Percentiles rank a stretch among this genome's conserved stretches.
These are phyloP conservation scores for Lithosia quadra DNA, from an alignment of 2,888 invertebrate species.

Conservation along the genomic window DNA sequence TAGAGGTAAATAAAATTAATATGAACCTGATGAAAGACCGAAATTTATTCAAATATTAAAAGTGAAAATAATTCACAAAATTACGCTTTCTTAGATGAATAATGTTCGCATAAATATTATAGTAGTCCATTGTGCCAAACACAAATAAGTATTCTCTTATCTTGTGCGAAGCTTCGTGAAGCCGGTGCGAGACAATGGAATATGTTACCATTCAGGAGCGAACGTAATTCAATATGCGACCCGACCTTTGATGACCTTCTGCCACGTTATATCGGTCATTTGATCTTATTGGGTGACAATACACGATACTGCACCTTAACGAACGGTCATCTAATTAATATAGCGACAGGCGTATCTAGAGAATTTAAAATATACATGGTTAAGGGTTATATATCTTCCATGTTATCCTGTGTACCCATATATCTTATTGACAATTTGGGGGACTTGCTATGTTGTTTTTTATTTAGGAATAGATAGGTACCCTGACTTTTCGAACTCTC, in stretches of 20 bases:
- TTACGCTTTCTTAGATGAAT: slow-evolving; percentile 11
- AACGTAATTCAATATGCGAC: slow-evolving; percentile 24
- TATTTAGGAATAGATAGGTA: too few relatives aligned
- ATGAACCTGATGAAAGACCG: not conserved
- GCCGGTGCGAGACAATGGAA: slow-evolving; percentile 20
- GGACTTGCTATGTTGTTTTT: too few relatives aligned
- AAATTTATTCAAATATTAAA: slow-evolving; percentile 1
- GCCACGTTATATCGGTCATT: slow-evolving; percentile 18
- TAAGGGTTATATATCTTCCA: too few relatives aligned
- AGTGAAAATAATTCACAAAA: slow-evolving; percentile 11
- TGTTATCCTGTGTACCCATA: too few relatives aligned
- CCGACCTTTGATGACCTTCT: slow-evolving; percentile 23
- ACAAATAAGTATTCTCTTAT: slow-evolving; percentile 19
- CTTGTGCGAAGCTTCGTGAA: slow-evolving; percentile 15
- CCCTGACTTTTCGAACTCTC: too few relatives aligned
- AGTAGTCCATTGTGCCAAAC: slow-evolving; percentile 10
- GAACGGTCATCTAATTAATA: slow-evolving; percentile 21
- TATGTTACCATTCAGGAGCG: slow-evolving; percentile 20
- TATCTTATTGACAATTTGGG: too few relatives aligned
- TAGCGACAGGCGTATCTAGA: not conserved
- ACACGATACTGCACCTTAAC: slow-evolving; percentile 5
- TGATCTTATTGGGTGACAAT: slow-evolving; percentile 17
- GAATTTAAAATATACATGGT: not conserved
- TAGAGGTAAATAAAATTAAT: not conserved
- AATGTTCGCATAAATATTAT: slow-evolving; percentile 12